phyloP scores from a whole-genome alignment of 2,888 invertebrate genomes.

The Allacma fusca region DNA sequence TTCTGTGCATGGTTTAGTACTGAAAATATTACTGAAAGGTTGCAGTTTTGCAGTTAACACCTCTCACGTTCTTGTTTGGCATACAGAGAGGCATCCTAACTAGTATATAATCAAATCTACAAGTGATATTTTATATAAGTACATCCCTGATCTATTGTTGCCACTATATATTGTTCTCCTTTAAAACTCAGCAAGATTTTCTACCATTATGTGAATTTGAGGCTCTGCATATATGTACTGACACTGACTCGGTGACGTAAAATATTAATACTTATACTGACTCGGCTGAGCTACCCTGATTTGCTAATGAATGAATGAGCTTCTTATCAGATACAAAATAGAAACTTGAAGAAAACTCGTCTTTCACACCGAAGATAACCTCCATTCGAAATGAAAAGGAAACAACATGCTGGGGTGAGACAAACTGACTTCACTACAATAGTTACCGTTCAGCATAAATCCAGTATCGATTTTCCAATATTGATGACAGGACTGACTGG shows the following conservation, averaged over 20 bases:
- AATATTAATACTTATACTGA: not conserved
- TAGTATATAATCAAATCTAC: not conserved
- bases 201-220: too few relatives aligned
- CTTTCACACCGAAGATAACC: constrained; percentile 3
- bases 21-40: not conserved
- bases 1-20: not conserved
- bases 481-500: too few relatives aligned
- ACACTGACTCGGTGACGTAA: too few relatives aligned
- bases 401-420: not conserved
- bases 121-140: too few relatives aligned
- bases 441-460: not conserved
- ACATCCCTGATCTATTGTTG: not conserved
- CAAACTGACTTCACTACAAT: not conserved
- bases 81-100: too few relatives aligned
- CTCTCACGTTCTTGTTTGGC: not conserved
- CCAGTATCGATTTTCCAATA: not conserved
- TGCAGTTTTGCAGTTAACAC: not conserved
- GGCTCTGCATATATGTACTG: too few relatives aligned
- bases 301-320: not conserved
- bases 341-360: constrained; percentile 8
- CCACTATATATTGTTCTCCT: not conserved
- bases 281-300: not conserved
- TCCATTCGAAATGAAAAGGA: constrained; percentile 11
- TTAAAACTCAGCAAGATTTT: too few relatives aligned
- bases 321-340: constrained; percentile 12